phyloP scores from a whole-genome alignment of 1,140 invertebrate genomes.

The Thaumatotibia leucotreta region DNA sequence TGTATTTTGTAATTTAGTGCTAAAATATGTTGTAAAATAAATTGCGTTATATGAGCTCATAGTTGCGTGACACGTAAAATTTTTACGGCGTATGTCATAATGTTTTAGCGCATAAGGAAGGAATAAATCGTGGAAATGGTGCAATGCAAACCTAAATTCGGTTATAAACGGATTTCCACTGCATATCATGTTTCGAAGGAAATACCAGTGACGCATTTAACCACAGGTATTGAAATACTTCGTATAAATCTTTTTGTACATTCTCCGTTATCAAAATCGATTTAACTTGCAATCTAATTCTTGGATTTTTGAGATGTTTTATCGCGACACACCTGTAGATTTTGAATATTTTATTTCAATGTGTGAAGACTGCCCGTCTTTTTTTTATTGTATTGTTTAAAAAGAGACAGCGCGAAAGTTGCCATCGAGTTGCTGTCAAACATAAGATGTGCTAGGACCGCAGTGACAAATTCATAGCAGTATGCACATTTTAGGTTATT shows the following conservation, averaged over 20 bases:
- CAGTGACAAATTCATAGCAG: too few species aligned
- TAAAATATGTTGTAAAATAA: too few species aligned
- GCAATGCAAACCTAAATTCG: not conserved
- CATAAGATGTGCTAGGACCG: too few species aligned
- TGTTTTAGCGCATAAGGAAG: not conserved
- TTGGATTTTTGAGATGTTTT: not conserved
- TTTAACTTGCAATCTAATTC: not conserved
- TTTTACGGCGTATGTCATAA: not conserved
- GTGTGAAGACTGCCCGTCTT: too few species aligned
- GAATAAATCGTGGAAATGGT: not conserved
- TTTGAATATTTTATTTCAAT: too few species aligned
- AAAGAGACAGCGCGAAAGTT: too few species aligned
- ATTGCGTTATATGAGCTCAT: too few species aligned
- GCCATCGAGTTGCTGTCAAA: too few species aligned
- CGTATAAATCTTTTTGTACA: not conserved
- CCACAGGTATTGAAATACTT: not conserved
- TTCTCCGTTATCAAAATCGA: not conserved
- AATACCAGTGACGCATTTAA: not conserved
- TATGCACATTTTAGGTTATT: not conserved
- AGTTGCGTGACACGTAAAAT: not conserved
- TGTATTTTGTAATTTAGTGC: too few species aligned
- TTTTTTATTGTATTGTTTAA: too few species aligned
- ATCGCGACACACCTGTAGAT: too few species aligned
- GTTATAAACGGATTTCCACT: not conserved
- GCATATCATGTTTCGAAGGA: not conserved